A percentile compares a stretch with the other conserved stretches of the same genome.
Conservation (phyloP, 2,797 vertebrate species). For the Anguilla pacifica region DNA sequence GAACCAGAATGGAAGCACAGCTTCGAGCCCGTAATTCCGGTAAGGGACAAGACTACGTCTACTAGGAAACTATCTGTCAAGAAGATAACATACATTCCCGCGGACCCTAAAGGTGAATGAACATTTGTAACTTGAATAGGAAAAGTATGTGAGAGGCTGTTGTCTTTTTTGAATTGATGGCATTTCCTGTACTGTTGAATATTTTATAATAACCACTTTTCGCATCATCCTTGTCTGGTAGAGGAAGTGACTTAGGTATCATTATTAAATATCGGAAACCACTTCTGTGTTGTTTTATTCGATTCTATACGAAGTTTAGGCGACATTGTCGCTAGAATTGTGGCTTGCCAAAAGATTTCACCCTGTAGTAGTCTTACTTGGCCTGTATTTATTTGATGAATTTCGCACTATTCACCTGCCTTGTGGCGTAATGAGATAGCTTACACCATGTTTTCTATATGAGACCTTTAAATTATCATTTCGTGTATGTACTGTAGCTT, state of each 20-base stretch:
- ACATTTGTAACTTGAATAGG: background rate
- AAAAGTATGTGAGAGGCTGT: background rate
- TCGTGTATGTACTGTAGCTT: background rate
- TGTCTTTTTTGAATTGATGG: background rate
- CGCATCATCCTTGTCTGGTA: constrained; percentile 9
- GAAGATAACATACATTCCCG: background rate
- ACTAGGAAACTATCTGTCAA: constrained; percentile 13
- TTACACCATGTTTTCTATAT: background rate
- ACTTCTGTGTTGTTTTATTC: background rate
- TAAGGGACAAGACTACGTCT: constrained; percentile 47
- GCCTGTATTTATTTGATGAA: background rate
- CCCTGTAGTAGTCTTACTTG: background rate
- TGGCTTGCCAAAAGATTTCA: background rate
- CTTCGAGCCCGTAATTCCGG: constrained; percentile 16
- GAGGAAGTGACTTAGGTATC: constrained; percentile 20
- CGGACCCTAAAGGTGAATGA: background rate
- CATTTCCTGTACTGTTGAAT: background rate
- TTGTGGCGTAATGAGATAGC: background rate
- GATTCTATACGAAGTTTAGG: background rate
- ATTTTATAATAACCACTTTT: constrained; percentile 3
- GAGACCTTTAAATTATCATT: background rate
- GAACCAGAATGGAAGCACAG: constrained; percentile 37
- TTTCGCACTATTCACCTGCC: background rate
- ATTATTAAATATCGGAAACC: background rate
- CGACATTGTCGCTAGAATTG: background rate